Conservation (phyloP, 1,140 invertebrate species). For the Drosophila pseudoananassae region DNA sequence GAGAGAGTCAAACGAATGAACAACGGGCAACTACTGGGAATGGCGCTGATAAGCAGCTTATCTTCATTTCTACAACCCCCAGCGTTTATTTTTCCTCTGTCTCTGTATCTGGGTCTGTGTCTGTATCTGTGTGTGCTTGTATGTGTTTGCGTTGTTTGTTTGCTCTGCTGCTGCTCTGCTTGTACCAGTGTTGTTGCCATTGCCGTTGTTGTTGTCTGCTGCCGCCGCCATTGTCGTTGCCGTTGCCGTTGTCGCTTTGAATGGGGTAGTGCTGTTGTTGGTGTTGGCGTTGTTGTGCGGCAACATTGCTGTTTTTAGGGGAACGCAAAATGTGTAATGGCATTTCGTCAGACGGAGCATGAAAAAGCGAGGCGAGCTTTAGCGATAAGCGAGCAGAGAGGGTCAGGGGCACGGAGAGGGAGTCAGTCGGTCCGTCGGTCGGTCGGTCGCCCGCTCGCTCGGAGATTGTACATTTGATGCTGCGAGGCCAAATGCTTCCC, state of each 20-base stretch:
- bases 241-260: slow-evolving; percentile 63
- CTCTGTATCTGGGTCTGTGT: slow-evolving; percentile 19
- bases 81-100: slow-evolving; percentile 70
- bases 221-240: slow-evolving; percentile 31
- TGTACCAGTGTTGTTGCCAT: slow-evolving; percentile 21
- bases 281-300: slow-evolving; percentile 33
- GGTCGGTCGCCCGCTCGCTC: not conserved
- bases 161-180: slow-evolving; percentile 13
- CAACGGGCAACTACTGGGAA: slow-evolving; percentile 63
- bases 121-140: slow-evolving; percentile 8
- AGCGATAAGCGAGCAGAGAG: slow-evolving; percentile 30
- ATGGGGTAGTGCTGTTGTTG: slow-evolving; percentile 6
- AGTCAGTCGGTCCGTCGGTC: slow-evolving; percentile 1
- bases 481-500: not conserved
- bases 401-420: not conserved
- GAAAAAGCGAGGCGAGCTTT: slow-evolving; percentile 64
- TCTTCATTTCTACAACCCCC: slow-evolving; percentile 80
- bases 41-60: slow-evolving; percentile 81
- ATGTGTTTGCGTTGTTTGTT: slow-evolving; percentile 61
- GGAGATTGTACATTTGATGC: slow-evolving; percentile 2
- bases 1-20: slow-evolving; percentile 23
- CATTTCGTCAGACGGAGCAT: slow-evolving; percentile 79
- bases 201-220: slow-evolving; percentile 36
- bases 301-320: slow-evolving; percentile 53
- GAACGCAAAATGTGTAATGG: slow-evolving; percentile 80